A percentile compares a stretch with the other conserved stretches of the same genome.
phyloP scores from a whole-genome alignment of 2,797 vertebrate genomes.

The Lophius americanus region DNA sequence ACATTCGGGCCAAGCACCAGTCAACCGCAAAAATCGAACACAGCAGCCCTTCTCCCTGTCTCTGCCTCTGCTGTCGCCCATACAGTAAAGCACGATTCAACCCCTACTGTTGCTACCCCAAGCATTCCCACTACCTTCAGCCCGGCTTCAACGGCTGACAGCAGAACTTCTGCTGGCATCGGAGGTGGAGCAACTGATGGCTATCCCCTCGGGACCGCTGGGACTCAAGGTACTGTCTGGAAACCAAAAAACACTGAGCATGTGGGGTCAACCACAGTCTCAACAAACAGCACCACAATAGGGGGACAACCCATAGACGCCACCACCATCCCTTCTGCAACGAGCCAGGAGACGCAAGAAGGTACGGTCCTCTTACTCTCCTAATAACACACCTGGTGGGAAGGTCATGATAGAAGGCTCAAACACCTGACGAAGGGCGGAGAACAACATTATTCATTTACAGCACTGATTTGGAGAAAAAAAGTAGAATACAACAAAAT shows the following conservation, averaged over 20 bases:
- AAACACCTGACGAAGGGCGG: background rate
- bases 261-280: fast-evolving
- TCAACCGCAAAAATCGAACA: fast-evolving
- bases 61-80: fast-evolving
- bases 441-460: background rate
- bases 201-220: fast-evolving
- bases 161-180: background rate
- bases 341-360: fast-evolving
- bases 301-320: fast-evolving
- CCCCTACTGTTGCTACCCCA: fast-evolving
- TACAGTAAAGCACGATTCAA: fast-evolving
- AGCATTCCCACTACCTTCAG: fast-evolving
- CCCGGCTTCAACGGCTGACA: fast-evolving
- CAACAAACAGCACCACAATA: fast-evolving
- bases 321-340: fast-evolving
- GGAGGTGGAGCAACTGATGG: fast-evolving
- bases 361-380: slow-evolving; percentile 8
- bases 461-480: no score
- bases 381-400: background rate
- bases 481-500: no score
- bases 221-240: fast-evolving
- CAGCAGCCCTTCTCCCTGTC: fast-evolving
- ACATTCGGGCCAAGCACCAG: fast-evolving
- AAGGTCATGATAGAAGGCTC: background rate
- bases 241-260: fast-evolving